Evolutionary conservation across 2,113 vertebrate genomes (phyloP), one percentile per base, ranked within the genome.

Genomic region (Casuarius casuarius): DNA sequence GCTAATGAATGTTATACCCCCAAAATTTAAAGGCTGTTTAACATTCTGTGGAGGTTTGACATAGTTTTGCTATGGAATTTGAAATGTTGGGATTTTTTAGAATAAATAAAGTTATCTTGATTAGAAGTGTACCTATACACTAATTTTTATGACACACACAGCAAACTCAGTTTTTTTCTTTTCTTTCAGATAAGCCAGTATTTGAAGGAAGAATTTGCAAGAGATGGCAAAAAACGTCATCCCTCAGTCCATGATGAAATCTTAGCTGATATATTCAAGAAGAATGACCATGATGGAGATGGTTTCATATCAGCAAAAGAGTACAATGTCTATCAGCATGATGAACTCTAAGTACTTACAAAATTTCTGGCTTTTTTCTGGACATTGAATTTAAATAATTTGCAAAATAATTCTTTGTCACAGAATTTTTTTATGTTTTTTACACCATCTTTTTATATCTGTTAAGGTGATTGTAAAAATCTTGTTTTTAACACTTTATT

Each of bases 261-360:
- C 26, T 97, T 99, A 91, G 95, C 97, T 15, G 99, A 99, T 85
- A 99, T 99, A 91, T 99, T 99, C 97, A 98, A 96, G 89, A 99
- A 98, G 97, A 99, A 98, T 22, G 99, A 99, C 91, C 96, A 96
- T 1, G 96, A 99, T 94, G 87, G 89, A 59, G 98, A 99, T 90
- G 99, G 99, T 85, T 95, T 96, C 87, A 99, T 99, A 97, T 99
- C 99, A n/a, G 87, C 98, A 26, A 99, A 97, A 75, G 99, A 99
- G 96, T 99, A 99, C 87, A 99, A 99, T 73, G 97, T 99, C 52
- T 99, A 99, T 93, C 97, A 98, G 52, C 99, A 99, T 26, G 99
- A 99, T 95, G 99, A 99, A 97, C 98, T 99, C 62, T 99, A 98
- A 97, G 49, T 80, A 83, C 61, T 61, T 87, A 22, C 58, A 76